Evolutionary conservation across 2,888 invertebrate species (phyloP).

Genomic region (Cheilosia urbana): DNA sequence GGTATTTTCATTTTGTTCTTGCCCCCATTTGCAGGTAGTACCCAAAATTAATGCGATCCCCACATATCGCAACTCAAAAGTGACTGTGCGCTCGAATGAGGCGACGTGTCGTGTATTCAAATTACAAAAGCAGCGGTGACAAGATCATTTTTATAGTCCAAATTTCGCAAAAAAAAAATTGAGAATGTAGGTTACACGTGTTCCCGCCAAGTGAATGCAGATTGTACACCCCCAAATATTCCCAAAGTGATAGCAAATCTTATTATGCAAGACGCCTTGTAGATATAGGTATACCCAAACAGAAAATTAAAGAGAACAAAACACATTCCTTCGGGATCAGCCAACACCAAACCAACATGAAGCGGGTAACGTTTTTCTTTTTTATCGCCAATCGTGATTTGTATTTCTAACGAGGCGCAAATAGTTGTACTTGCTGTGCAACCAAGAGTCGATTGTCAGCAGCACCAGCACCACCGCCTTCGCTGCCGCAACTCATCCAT

Average conservation of each 20-base stretch:
- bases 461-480: neutral
- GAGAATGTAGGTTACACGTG: conserved; percentile 44
- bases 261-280: conserved; percentile 34
- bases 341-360: conserved; percentile 12
- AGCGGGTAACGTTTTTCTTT: conserved; percentile 5
- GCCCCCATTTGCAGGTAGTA: too few relatives aligned
- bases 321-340: conserved; percentile 56
- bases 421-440: conserved; percentile 48
- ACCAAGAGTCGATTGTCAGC: conserved; percentile 16
- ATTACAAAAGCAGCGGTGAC: neutral
- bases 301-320: conserved; percentile 3
- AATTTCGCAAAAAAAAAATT: neutral
- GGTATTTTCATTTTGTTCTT: too few relatives aligned
- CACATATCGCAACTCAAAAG: too few relatives aligned
- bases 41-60: too few relatives aligned
- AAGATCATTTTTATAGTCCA: neutral
- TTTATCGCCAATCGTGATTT: conserved; percentile 67
- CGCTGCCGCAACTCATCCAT: conserved; percentile 56
- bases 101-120: conserved; percentile 22
- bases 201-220: conserved; percentile 35
- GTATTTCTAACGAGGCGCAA: conserved; percentile 74
- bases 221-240: conserved; percentile 7
- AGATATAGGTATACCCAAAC: conserved; percentile 2
- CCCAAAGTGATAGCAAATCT: conserved; percentile 34
- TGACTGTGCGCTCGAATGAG: neutral